These are phyloP conservation scores for Zaprionus kolodkinae DNA, from an alignment of 1,140 invertebrate genomes.

Conservation along the genomic window DNA sequence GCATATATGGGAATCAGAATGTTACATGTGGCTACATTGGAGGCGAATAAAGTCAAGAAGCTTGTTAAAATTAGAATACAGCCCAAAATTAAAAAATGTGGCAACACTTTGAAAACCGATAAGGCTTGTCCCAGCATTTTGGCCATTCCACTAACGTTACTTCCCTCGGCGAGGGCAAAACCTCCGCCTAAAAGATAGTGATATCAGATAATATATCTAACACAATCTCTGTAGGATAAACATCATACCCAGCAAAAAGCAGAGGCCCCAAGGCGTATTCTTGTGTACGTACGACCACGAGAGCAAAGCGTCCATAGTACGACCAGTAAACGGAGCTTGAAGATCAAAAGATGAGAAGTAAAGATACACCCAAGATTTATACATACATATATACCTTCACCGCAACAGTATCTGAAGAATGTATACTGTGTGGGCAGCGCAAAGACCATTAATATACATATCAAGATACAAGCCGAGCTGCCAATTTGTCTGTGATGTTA, in stretches of 20 bases:
- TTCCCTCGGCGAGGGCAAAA: constrained; percentile 94
- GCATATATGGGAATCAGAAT: constrained; percentile 89
- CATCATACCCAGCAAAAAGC: constrained; percentile 61
- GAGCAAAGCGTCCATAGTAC: constrained; percentile 52
- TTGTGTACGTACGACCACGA: constrained; percentile 60
- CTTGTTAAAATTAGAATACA: constrained; percentile 77
- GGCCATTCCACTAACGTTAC: constrained; percentile 90
- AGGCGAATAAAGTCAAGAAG: constrained; percentile 90
- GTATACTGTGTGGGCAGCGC: constrained; percentile 90
- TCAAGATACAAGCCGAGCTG: constrained; percentile 91
- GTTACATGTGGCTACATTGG: constrained; percentile 93
- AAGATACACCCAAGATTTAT: neutral
- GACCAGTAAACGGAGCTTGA: constrained; percentile 58
- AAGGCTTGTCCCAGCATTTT: constrained; percentile 89
- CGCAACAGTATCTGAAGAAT: constrained; percentile 70
- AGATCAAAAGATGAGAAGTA: neutral
- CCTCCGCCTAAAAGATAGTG: constrained; percentile 88
- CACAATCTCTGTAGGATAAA: neutral
- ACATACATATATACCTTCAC: constrained; percentile 23
- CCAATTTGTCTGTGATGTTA: constrained; percentile 86
- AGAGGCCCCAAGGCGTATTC: constrained; percentile 55
- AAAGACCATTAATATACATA: constrained; percentile 88
- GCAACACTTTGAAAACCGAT: constrained; percentile 85
- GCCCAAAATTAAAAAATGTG: constrained; percentile 85
- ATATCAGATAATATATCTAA: no score